Evolutionary conservation across 2,113 vertebrate genomes (phyloP), one percentile per base, ranked within the genome.

Genomic region (Gambusia affinis): DNA sequence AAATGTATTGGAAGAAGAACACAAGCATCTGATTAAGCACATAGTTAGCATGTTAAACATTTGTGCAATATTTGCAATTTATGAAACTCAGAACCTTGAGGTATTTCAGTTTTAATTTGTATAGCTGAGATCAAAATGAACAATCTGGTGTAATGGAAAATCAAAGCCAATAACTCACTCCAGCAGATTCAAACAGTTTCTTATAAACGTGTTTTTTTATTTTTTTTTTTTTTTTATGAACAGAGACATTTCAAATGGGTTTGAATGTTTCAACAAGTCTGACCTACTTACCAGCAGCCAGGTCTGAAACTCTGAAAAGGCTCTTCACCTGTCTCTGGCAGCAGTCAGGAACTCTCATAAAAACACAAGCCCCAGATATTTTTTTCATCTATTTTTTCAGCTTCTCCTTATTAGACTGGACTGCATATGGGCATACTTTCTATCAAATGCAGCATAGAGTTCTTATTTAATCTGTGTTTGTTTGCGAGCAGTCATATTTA

Each of bases 221-320:
- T 35, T 22, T 64, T 33, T 19, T 64, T 19, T 64, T 11, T 64
- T 37, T 65, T n/a, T 14, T n/a, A 54, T 54, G 19, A 54, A 51
- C 47, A 51, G 47, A 54, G 5, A 22, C 47, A 42, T 81, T 72
- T 62, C 80, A 30, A 81, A 91, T 91, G 69, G 64, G 77, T 88
- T 82, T 73, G 85, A 88, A 82, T 79, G 81, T 90, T 90, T 85
- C 82, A 86, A 84, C 87, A 89, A 85, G 66, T 77, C 72, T 91
- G 91, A 92, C 91, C 91, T 92, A 93, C 86, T 90, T 93, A 77
- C 51, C n/a, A 87, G 87, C 82, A 60, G 79, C 69, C 75, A 76
- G 63, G 64, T 60, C 85, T 85, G 74, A 83, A 81, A 63, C 77
- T 60, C 85, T 85, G 74, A 83, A 81, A 63, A 73, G 60, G 85